These are phyloP conservation scores for Ips typographus DNA, from an alignment of 1,140 invertebrate species.

Conservation along the genomic window DNA sequence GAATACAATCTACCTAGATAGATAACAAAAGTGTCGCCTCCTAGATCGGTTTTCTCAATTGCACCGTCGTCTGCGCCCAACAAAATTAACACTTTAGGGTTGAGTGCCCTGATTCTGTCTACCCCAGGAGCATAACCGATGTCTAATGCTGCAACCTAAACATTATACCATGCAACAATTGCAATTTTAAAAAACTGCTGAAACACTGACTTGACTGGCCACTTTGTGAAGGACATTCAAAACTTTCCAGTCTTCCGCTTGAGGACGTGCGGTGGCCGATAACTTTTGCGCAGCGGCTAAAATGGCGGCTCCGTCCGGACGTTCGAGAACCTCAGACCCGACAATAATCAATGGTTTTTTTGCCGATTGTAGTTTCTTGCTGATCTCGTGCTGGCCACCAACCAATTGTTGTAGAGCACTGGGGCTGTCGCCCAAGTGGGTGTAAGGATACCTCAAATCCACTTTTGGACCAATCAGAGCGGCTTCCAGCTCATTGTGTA, in stretches of 20 bases:
- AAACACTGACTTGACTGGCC: conserved; percentile 71
- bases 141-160: conserved; percentile 84
- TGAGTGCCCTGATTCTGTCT: conserved; percentile 64
- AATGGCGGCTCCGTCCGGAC: conserved; percentile 77
- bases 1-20: conserved; percentile 75
- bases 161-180: background rate
- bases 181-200: background rate
- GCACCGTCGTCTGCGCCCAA: conserved; percentile 89
- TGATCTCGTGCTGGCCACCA: conserved; percentile 74
- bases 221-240: conserved; percentile 91
- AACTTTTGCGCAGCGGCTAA: conserved; percentile 75
- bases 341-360: conserved; percentile 92
- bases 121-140: conserved; percentile 87
- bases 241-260: conserved; percentile 63
- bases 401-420: conserved; percentile 73
- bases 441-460: conserved; percentile 92
- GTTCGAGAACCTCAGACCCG: conserved; percentile 79
- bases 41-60: conserved; percentile 76
- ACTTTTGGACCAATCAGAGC: conserved; percentile 88
- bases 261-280: conserved; percentile 56
- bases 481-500: conserved; percentile 82
- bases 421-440: conserved; percentile 82
- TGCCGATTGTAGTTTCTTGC: conserved; percentile 71
- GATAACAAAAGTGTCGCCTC: conserved; percentile 83
- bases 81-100: conserved; percentile 84